A percentile compares a stretch with the other conserved stretches of the same genome.
Conservation (phyloP, 2,797 vertebrate genomes). For the Telmatherina bonti region DNA sequence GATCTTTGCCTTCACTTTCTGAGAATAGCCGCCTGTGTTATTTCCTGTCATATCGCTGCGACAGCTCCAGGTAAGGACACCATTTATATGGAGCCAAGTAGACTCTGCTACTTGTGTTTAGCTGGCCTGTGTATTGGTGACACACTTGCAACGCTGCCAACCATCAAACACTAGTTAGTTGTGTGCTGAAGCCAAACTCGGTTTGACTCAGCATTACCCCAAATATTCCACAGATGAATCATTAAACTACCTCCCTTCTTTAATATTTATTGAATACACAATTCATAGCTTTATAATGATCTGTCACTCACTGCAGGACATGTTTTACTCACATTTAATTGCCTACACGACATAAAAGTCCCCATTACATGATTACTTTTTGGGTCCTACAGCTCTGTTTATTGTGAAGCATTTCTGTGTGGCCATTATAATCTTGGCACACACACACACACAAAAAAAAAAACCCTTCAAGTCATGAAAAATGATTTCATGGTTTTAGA, state of each 20-base stretch:
- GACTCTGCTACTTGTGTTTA: slow-evolving; percentile 18
- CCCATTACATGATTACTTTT: slow-evolving; percentile 21
- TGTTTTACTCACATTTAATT: slow-evolving; percentile 24
- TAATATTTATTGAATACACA: neutral
- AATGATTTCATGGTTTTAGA: slow-evolving; percentile 37
- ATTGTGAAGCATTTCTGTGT: slow-evolving; percentile 36
- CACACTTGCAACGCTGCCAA: slow-evolving; percentile 33
- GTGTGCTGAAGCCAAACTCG: neutral
- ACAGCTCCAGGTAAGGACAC: slow-evolving; percentile 22
- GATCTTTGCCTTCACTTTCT: slow-evolving; percentile 6
- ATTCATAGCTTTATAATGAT: neutral
- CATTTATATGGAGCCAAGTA: slow-evolving; percentile 4
- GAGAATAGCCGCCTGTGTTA: neutral
- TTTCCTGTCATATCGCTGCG: slow-evolving; percentile 1
- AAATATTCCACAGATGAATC: neutral
- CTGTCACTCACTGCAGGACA: slow-evolving; percentile 1
- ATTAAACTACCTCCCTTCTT: neutral
- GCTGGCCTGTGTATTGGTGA: slow-evolving; percentile 25
- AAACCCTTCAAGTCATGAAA: slow-evolving; percentile 16
- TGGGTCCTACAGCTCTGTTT: slow-evolving; percentile 16
- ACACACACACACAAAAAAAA: neutral
- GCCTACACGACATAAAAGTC: slow-evolving; percentile 15
- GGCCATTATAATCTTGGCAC: slow-evolving; percentile 26
- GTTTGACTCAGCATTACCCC: neutral
- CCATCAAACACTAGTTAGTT: slow-evolving; percentile 32